Conservation (phyloP, 2,888 invertebrate genomes). For the Labia minor region DNA sequence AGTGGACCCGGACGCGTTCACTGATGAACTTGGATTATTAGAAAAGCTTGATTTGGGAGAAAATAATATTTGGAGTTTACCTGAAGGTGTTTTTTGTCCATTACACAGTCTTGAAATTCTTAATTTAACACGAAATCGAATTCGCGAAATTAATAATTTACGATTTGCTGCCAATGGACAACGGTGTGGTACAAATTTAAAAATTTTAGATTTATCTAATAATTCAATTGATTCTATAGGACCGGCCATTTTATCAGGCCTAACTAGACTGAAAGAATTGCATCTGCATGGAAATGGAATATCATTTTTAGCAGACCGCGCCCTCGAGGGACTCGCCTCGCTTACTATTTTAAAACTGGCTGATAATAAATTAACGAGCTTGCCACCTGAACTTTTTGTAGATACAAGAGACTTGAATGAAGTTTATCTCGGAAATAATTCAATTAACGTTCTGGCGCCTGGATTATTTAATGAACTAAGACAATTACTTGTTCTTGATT, state of each 20-base stretch:
- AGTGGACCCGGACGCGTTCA: conserved; percentile 61
- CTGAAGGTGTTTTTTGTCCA: conserved; percentile 66
- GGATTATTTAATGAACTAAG: conserved; percentile 65
- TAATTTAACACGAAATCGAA: conserved; percentile 67
- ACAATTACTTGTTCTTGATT: conserved; percentile 62
- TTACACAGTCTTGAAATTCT: conserved; percentile 60
- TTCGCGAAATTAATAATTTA: conserved; percentile 63
- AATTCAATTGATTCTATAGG: conserved; percentile 68
- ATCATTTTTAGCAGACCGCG: conserved; percentile 62
- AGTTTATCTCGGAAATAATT: conserved; percentile 71
- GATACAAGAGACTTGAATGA: conserved; percentile 68
- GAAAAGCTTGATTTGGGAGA: conserved; percentile 65
- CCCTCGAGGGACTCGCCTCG: conserved; percentile 61
- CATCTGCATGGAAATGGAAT: conserved; percentile 68
- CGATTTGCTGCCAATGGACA: conserved; percentile 49
- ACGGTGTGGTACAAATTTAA: conserved; percentile 58
- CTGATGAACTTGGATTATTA: conserved; percentile 58
- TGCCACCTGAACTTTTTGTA: conserved; percentile 71
- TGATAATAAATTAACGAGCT: conserved; percentile 65
- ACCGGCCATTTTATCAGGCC: conserved; percentile 57
- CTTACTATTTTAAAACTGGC: conserved; percentile 64
- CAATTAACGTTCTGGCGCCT: conserved; percentile 67
- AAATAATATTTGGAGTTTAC: conserved; percentile 70
- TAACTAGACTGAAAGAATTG: conserved; percentile 59
- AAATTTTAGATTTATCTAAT: conserved; percentile 60